Evolutionary conservation across 2,888 invertebrate genomes (phyloP).

Genomic region (Calephelis perditalis): DNA sequence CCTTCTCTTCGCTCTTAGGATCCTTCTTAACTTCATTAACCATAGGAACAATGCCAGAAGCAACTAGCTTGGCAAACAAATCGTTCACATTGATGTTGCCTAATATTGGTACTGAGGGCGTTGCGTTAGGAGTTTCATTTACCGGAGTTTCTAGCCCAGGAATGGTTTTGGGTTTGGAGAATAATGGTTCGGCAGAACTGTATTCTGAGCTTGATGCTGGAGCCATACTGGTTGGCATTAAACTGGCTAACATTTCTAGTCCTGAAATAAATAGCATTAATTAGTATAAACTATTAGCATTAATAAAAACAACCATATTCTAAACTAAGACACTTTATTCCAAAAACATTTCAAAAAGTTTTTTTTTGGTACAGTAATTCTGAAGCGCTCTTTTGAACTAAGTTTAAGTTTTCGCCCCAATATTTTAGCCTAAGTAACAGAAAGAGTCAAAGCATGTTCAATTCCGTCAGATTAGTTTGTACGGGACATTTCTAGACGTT

Average conservation of each 20-base stretch:
- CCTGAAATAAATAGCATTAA: slow-evolving; percentile 42
- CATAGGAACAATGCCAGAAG: slow-evolving; percentile 78
- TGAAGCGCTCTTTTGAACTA: too few species aligned
- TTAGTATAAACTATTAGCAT: too few species aligned
- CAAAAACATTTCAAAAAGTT: too few species aligned
- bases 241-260: slow-evolving; percentile 82
- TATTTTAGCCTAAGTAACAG: too few species aligned
- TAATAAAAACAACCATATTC: too few species aligned
- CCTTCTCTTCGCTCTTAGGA: slow-evolving; percentile 37
- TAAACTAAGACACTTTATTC: too few species aligned
- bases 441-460: too few species aligned
- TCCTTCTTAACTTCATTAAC: slow-evolving; percentile 40
- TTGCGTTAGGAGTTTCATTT: slow-evolving; percentile 44
- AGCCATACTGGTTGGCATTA: slow-evolving; percentile 80
- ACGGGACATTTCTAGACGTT: too few species aligned
- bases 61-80: slow-evolving; percentile 90
- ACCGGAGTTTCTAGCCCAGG: slow-evolving; percentile 57
- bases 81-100: slow-evolving; percentile 85
- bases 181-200: slow-evolving; percentile 67
- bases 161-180: slow-evolving; percentile 48
- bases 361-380: too few species aligned
- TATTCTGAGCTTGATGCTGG: slow-evolving; percentile 77
- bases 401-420: too few species aligned
- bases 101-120: slow-evolving; percentile 45
- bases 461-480: too few species aligned